Base-by-base conservation (phyloP, 2,113 vertebrate species). In the Edolisoma coerulescens region DNA sequence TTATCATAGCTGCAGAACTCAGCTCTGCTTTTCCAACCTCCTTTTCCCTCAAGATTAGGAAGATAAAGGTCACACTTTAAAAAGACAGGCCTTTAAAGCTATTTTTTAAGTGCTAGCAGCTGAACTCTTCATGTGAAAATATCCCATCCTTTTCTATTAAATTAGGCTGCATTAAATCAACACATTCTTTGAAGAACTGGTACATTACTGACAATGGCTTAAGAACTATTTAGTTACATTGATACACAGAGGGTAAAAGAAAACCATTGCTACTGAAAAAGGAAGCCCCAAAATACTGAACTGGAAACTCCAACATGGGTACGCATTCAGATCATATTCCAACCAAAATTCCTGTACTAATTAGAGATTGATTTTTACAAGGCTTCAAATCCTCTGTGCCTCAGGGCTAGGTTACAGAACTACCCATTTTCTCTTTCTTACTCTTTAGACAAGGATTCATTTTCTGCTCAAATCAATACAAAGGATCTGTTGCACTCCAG, bases 21-120 rank as follows among this genome's bases (percentile, higher is more conserved):
- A 92, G 79, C 49, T 87, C 92, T 79, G 61, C 86, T 95, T 90
- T 93, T 92, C 75, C 95, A 88, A 59, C 60, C 79, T 84, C 71
- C 33, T 75, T 65, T 63, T 90, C 85, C 71, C 90, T 71, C 3
- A 32, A 77, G 78, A 91, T 74, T 63, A 77, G 45, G 54, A 77
- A 86, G 39, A 61, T 74, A 77, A 94, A 96, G 67, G 57, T 90
- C 85, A 89, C 60, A 81, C 68, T 88, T 81, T 45, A 44, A 81
- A 93, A 83, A 80, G 52, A 64, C 44, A 56, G 26, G 53, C 30
- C n/a, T 93, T 90, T 78, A 50, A 93, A 96, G 64, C 3, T 47
- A 1, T 42, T 87, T 84, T 91, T 92, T 35, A 90, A 90, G 64
- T 42, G 32, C 23, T 65, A 93, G 76, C 52, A 86, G 35, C 80